Percentiles rank a stretch among this genome's conserved stretches.
These are phyloP conservation scores for Choloepus didactylus DNA, from an alignment of 2,797 vertebrate genomes.

Conservation along the genomic window DNA sequence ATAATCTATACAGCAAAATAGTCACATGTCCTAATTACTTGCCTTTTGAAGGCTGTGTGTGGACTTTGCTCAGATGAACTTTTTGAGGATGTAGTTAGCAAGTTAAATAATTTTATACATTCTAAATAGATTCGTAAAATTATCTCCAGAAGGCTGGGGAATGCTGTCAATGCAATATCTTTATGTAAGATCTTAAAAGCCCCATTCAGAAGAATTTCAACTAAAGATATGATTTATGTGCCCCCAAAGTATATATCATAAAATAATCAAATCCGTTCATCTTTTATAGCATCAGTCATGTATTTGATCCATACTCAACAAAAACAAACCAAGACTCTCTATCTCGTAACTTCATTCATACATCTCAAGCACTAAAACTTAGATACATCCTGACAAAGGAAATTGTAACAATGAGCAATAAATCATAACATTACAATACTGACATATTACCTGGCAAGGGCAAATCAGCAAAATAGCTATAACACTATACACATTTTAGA, in stretches of 20 bases:
- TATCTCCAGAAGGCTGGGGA: slow-evolving; percentile 63
- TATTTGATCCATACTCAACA: slow-evolving; percentile 57
- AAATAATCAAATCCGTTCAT: slow-evolving; percentile 46
- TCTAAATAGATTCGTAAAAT: slow-evolving; percentile 73
- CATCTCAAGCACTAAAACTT: slow-evolving; percentile 46
- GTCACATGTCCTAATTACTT: background rate
- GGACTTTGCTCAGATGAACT: background rate
- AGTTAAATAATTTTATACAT: slow-evolving; percentile 77
- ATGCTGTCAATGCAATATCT: slow-evolving; percentile 1
- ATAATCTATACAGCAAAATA: background rate
- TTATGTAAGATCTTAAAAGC: background rate
- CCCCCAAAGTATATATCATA: slow-evolving; percentile 10
- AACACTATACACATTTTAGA: background rate
- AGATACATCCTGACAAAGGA: slow-evolving; percentile 58
- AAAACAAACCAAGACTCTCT: slow-evolving; percentile 58
- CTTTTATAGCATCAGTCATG: slow-evolving; percentile 13
- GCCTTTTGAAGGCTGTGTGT: background rate
- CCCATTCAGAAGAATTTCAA: slow-evolving; percentile 42
- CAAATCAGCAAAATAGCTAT: background rate
- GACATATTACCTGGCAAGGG: slow-evolving; percentile 39
- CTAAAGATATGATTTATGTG: slow-evolving; percentile 56
- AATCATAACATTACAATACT: background rate
- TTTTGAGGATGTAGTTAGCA: background rate
- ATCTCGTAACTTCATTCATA: slow-evolving; percentile 38
- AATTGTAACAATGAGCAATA: slow-evolving; percentile 43